Conservation (phyloP, 2,888 invertebrate species). For the Tyria jacobaeae region DNA sequence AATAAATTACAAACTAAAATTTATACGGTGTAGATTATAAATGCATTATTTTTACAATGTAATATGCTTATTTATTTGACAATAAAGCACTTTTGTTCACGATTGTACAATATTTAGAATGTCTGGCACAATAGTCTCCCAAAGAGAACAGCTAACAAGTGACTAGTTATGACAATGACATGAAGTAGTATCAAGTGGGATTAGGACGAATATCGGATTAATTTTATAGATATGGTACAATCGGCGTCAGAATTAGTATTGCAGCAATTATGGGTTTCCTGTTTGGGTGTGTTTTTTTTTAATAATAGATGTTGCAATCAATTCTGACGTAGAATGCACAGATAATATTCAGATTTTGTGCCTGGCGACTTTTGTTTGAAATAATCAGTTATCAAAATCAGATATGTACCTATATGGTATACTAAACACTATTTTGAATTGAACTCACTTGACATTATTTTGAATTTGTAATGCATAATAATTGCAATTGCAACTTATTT, state of each 20-base stretch:
- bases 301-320: constrained; percentile 51
- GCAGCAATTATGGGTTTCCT: constrained; percentile 27
- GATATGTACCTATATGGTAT: no score
- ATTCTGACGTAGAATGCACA: constrained; percentile 63
- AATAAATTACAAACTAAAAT: constrained; percentile 13
- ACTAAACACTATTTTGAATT: no score
- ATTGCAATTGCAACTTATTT: constrained; percentile 7
- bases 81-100: constrained; percentile 13
- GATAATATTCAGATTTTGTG: constrained; percentile 47
- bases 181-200: constrained; percentile 61
- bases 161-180: constrained; percentile 67
- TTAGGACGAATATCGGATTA: constrained; percentile 64
- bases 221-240: constrained; percentile 55
- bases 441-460: background rate
- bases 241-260: constrained; percentile 59
- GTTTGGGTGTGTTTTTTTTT: background rate
- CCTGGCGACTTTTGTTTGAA: constrained; percentile 37
- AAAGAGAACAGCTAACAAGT: constrained; percentile 60
- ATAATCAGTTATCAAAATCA: constrained; percentile 23
- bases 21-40: constrained; percentile 19
- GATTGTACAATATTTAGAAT: constrained; percentile 23
- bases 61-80: constrained; percentile 17
- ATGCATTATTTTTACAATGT: constrained; percentile 22
- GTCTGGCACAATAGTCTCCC: constrained; percentile 56
- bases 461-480: constrained; percentile 8